A percentile compares a stretch with the other conserved stretches of the same genome.
phyloP scores from a whole-genome alignment of 2,113 vertebrate species.

The Cichladusa arquata region DNA sequence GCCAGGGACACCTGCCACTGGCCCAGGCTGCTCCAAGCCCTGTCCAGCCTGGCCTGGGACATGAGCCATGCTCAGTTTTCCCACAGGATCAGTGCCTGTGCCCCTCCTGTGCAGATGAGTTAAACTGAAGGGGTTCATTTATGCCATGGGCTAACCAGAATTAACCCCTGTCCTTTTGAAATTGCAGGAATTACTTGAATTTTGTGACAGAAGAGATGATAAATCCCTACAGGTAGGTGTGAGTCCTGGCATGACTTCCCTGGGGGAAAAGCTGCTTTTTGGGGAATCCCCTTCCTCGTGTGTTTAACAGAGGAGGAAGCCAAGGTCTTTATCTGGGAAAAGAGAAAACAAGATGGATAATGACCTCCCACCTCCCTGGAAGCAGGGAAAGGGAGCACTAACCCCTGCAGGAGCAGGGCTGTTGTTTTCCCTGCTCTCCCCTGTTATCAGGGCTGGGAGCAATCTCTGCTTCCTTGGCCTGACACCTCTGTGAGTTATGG shows the following conservation, averaged over 20 bases:
- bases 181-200: slow-evolving; percentile 96
- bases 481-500: not conserved
- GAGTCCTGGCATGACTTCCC: not conserved
- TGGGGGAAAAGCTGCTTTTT: not conserved
- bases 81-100: not conserved
- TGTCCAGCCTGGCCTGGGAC: not conserved
- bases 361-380: not conserved
- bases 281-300: accelerated
- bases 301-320: not conserved
- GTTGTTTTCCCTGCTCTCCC: not conserved
- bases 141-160: not conserved
- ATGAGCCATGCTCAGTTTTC: not conserved
- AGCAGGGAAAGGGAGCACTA: not conserved
- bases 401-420: not conserved
- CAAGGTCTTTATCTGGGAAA: not conserved
- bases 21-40: not conserved
- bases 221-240: slow-evolving; percentile 90
- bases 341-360: not conserved
- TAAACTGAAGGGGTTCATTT: not conserved
- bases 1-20: not conserved
- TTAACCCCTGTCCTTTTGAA: not conserved
- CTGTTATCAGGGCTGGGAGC: not conserved
- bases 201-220: slow-evolving; percentile 99
- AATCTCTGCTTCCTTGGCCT: not conserved
- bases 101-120: not conserved